These are phyloP conservation scores for Stictonetta naevosa DNA, from an alignment of 2,113 vertebrate species.

Conservation along the genomic window DNA sequence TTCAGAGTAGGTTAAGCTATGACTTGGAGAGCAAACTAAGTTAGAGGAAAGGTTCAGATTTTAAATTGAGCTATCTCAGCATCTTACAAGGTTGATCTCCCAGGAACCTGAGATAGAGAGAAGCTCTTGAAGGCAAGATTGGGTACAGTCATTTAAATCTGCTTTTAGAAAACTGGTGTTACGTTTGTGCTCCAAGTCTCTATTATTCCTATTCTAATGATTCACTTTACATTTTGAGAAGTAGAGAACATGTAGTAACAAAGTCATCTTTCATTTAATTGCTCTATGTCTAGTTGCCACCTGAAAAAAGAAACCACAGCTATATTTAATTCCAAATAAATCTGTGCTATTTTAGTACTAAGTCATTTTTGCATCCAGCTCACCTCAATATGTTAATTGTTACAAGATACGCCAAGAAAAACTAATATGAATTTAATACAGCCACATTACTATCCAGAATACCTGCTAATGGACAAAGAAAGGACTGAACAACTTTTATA, in stretches of 20 bases:
- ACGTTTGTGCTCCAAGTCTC: not conserved
- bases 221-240: not conserved
- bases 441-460: not conserved
- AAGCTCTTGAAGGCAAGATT: not conserved
- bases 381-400: not conserved
- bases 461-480: not conserved
- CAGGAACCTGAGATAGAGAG: not conserved
- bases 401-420: not conserved
- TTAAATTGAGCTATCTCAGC: not conserved
- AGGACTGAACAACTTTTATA: not conserved
- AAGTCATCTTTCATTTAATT: not conserved
- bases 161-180: not conserved
- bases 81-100: not conserved
- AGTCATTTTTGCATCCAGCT: not conserved
- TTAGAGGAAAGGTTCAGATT: not conserved
- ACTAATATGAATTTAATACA: not conserved
- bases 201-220: not conserved
- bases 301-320: not conserved
- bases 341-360: not conserved
- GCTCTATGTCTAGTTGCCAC: not conserved
- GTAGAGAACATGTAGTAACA: not conserved
- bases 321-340: not conserved
- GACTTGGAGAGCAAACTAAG: not conserved
- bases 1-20: not conserved
- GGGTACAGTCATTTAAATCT: not conserved